A percentile compares a stretch with the other conserved stretches of the same genome.
Conservation (phyloP, 2,888 invertebrate genomes). For the Gasteruption jaculator region DNA sequence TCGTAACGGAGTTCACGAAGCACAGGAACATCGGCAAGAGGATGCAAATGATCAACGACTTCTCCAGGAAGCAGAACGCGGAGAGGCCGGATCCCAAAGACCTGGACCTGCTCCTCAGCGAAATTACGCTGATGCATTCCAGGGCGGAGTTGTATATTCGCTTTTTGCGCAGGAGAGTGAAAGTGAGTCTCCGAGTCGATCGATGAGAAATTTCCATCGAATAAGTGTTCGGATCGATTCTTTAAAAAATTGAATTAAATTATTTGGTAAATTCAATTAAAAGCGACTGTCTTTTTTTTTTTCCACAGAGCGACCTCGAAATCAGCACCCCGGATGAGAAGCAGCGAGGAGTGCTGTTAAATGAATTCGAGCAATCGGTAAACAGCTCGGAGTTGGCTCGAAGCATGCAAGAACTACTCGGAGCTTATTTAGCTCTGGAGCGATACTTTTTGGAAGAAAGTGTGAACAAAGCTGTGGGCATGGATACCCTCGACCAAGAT, state of each 20-base stretch:
- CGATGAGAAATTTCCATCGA: conserved; percentile 2
- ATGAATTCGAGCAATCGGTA: conserved; percentile 63
- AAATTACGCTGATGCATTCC: conserved; percentile 87
- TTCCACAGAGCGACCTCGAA: conserved; percentile 60
- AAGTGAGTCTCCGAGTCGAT: conserved; percentile 58
- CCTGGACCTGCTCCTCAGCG: conserved; percentile 81
- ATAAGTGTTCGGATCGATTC: no score
- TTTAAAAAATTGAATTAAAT: background rate
- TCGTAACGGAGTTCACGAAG: conserved; percentile 70
- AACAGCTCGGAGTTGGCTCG: conserved; percentile 69
- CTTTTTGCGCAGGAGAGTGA: conserved; percentile 75
- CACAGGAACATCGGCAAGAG: conserved; percentile 63
- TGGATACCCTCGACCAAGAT: conserved; percentile 72
- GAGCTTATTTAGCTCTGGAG: conserved; percentile 86
- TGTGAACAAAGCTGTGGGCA: conserved; percentile 81
- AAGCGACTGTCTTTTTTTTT: conserved; percentile 8
- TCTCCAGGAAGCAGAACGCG: conserved; percentile 50
- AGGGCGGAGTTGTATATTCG: conserved; percentile 86
- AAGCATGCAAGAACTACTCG: conserved; percentile 77
- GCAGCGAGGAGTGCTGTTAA: conserved; percentile 52
- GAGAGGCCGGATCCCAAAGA: conserved; percentile 75
- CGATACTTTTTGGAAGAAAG: conserved; percentile 95
- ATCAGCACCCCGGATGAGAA: conserved; percentile 56
- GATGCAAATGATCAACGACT: conserved; percentile 61
- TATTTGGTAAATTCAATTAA: background rate